These are phyloP conservation scores for Eupithecia subumbrata DNA, from an alignment of 2,888 invertebrate genomes.

Conservation along the genomic window DNA sequence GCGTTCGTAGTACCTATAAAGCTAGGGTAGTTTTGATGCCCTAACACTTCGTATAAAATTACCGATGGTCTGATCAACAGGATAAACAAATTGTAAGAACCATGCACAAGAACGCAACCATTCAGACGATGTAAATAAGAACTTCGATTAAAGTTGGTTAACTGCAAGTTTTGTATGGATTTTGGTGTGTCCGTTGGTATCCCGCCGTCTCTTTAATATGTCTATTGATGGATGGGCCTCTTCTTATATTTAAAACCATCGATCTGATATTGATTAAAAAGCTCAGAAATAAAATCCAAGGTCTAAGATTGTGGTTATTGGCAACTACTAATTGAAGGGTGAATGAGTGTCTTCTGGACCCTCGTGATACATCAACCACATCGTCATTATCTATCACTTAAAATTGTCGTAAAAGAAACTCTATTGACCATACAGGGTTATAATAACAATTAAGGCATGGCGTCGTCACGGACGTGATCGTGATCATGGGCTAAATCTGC, in stretches of 20 bases:
- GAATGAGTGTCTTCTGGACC: neutral
- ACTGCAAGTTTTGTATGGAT: neutral
- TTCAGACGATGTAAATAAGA: neutral
- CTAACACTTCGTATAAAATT: neutral
- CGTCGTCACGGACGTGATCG: no score
- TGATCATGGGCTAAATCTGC: no score
- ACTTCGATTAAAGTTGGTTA: neutral
- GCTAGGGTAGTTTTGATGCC: neutral
- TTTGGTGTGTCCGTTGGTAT: neutral
- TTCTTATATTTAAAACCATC: neutral
- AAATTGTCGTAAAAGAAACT: neutral
- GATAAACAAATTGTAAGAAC: neutral
- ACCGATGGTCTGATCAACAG: neutral
- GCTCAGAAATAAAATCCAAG: neutral
- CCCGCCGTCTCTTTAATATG: neutral
- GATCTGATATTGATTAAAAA: neutral
- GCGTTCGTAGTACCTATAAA: neutral
- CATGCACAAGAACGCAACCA: neutral
- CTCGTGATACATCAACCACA: neutral
- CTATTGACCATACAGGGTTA: neutral
- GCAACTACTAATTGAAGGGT: neutral
- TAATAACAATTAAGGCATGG: no score
- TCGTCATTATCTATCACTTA: neutral
- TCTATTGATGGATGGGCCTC: neutral
- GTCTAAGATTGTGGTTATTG: neutral